These are phyloP conservation scores for Seira sanloemensis DNA, from an alignment of 2,888 invertebrate genomes.

Conservation along the genomic window DNA sequence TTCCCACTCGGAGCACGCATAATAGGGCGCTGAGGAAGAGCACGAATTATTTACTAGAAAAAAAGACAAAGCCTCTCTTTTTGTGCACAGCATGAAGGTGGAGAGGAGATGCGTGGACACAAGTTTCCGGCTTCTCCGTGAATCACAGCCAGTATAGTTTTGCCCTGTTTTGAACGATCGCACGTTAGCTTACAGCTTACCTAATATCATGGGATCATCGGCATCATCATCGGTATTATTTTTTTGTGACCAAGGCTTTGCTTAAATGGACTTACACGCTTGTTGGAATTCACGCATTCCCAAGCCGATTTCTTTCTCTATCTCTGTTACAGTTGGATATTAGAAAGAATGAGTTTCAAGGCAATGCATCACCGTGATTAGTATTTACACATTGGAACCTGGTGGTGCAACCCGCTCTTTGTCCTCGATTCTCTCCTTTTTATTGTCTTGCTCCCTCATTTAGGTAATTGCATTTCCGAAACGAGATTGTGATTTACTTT, in stretches of 20 bases:
- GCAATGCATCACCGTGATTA: conserved; percentile 7
- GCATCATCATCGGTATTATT: not conserved
- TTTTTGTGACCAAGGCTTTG: conserved; percentile 6
- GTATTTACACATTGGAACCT: conserved; percentile 21
- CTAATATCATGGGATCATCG: conserved; percentile 26
- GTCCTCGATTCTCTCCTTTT: conserved; percentile 25
- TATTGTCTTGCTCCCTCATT: not conserved
- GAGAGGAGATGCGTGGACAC: conserved; percentile 28
- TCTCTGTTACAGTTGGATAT: not conserved
- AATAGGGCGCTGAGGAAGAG: not conserved
- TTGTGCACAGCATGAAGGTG: not conserved
- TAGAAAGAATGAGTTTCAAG: not conserved
- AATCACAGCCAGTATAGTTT: not conserved
- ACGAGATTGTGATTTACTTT: not conserved
- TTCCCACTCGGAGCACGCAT: not conserved
- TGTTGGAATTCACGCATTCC: not conserved
- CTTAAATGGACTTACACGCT: too few relatives aligned
- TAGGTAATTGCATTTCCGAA: not conserved
- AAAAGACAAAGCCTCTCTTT: not conserved
- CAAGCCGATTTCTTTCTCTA: not conserved
- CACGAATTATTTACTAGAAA: not conserved
- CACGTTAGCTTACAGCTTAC: not conserved
- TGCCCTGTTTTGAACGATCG: not conserved
- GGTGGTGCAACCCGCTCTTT: conserved; percentile 31
- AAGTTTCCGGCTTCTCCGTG: conserved; percentile 33